These are phyloP conservation scores for Liolophura sinensis DNA, from an alignment of 1,140 invertebrate genomes.

Conservation along the genomic window DNA sequence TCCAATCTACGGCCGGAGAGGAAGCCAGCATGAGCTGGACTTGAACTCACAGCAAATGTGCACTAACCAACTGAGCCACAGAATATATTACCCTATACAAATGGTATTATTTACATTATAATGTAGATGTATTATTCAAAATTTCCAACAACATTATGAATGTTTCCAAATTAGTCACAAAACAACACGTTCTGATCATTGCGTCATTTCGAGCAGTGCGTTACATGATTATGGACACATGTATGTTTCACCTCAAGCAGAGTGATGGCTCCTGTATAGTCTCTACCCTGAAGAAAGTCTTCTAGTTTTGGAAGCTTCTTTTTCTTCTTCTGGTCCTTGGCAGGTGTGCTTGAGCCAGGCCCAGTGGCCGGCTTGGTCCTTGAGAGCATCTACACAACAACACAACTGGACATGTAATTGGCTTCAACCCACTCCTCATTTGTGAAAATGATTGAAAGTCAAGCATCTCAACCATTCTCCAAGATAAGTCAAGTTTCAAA, in stretches of 20 bases:
- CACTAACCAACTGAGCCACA: no score
- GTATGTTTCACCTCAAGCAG: slow-evolving; percentile 76
- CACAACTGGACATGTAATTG: background rate
- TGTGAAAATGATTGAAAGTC: no score
- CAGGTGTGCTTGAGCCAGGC: slow-evolving; percentile 42
- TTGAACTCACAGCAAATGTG: no score
- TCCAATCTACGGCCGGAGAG: no score
- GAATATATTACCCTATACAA: no score
- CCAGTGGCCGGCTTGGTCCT: slow-evolving; percentile 56
- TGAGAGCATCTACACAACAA: slow-evolving; percentile 54
- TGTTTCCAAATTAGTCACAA: slow-evolving; percentile 1
- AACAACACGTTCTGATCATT: background rate
- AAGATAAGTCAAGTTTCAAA: no score
- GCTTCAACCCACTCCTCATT: no score
- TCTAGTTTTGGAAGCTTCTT: slow-evolving; percentile 77
- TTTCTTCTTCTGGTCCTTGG: slow-evolving; percentile 54
- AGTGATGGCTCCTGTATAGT: slow-evolving; percentile 93
- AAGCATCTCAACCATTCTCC: no score
- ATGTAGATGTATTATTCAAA: background rate
- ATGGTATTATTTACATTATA: no score
- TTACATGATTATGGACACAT: background rate
- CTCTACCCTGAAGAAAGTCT: slow-evolving; percentile 84
- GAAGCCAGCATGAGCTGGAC: no score
- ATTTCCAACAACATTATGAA: background rate
- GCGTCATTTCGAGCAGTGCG: background rate